Evolutionary conservation across 2,888 invertebrate species (phyloP).

Genomic region (Thera britannica): DNA sequence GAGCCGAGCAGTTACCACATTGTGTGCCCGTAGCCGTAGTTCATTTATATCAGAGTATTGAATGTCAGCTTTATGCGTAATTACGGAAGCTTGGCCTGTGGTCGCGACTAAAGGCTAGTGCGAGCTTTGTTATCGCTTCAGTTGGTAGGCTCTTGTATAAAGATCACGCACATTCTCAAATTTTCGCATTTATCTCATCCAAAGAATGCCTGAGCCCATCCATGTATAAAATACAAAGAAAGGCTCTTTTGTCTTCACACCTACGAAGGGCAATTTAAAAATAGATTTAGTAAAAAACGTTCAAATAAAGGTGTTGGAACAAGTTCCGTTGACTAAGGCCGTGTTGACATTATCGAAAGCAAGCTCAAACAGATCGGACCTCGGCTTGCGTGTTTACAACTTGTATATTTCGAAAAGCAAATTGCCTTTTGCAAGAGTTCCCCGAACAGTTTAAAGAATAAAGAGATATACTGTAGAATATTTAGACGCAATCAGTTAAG

Average conservation of each 20-base stretch:
- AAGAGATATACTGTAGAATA: slow-evolving; percentile 20
- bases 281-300: slow-evolving; percentile 65
- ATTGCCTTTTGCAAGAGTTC: slow-evolving; percentile 65
- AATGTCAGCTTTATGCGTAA: slow-evolving; percentile 40
- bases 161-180: background rate
- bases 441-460: slow-evolving; percentile 47
- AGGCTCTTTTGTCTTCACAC: slow-evolving; percentile 33
- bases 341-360: slow-evolving; percentile 81
- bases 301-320: slow-evolving; percentile 69
- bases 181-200: background rate
- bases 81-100: slow-evolving; percentile 39
- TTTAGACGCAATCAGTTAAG: slow-evolving; percentile 10
- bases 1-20: slow-evolving; percentile 54
- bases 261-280: slow-evolving; percentile 53
- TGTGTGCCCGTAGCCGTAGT: slow-evolving; percentile 48
- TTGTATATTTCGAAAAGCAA: slow-evolving; percentile 73
- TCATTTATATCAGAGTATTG: slow-evolving; percentile 41
- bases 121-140: slow-evolving; percentile 15
- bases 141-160: background rate
- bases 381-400: slow-evolving; percentile 61
- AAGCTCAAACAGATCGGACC: slow-evolving; percentile 72
- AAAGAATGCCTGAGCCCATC: background rate
- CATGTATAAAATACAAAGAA: slow-evolving; percentile 16
- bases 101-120: slow-evolving; percentile 20
- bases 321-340: slow-evolving; percentile 72